phyloP scores from a whole-genome alignment of 2,113 vertebrate genomes.

The Python bivittatus region DNA sequence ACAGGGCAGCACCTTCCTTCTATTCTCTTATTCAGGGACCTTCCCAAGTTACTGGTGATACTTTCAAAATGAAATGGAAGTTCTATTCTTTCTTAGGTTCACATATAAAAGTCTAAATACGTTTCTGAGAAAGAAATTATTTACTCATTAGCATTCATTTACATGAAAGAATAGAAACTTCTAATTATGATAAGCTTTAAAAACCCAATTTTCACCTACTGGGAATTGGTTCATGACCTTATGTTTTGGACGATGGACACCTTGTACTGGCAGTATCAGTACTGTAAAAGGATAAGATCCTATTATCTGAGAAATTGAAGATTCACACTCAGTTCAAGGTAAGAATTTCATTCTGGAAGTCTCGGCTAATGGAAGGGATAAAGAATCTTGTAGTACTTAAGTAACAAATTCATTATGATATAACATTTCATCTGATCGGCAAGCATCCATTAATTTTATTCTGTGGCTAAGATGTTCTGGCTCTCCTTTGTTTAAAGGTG shows the following conservation, averaged over 20 bases:
- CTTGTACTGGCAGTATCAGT: too few species aligned
- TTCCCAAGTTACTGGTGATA: background rate
- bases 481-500: background rate
- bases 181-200: background rate
- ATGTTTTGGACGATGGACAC: background rate
- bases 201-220: background rate
- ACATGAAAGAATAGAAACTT: background rate
- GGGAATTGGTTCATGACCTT: background rate
- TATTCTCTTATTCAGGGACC: background rate
- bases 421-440: background rate
- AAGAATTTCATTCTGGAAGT: too few species aligned
- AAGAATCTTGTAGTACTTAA: background rate
- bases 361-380: too few species aligned
- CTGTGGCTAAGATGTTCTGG: background rate
- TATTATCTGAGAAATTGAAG: too few species aligned
- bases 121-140: background rate
- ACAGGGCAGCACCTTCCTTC: background rate
- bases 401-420: background rate
- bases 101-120: background rate
- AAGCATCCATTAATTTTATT: background rate
- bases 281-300: too few species aligned
- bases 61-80: background rate
- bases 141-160: background rate
- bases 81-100: background rate
- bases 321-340: too few species aligned